Conservation (phyloP, 2,888 invertebrate genomes). For the Drosophila barbarae region DNA sequence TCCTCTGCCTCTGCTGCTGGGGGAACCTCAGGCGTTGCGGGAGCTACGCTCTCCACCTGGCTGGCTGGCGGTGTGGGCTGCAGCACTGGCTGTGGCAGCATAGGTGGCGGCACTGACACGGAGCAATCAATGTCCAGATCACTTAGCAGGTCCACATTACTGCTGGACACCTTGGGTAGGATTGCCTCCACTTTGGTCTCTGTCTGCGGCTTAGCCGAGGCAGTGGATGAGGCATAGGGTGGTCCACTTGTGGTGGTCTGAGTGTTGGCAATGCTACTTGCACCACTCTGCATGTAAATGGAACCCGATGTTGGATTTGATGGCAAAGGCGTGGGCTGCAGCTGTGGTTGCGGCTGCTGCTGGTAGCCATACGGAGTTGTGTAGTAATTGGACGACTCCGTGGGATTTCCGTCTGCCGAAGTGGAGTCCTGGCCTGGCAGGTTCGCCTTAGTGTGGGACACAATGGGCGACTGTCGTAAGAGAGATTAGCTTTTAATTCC, state of each 20-base stretch:
- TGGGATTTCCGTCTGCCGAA: constrained; percentile 2
- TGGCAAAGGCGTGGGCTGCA: constrained; percentile 30
- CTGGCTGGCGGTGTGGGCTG: constrained; percentile 65
- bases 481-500: too few species aligned
- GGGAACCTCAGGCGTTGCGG: constrained; percentile 10
- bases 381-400: constrained; percentile 67
- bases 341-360: constrained; percentile 41
- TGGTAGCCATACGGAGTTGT: constrained; percentile 78
- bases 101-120: constrained; percentile 62
- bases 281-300: constrained; percentile 78
- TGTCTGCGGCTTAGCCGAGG: constrained; percentile 22
- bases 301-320: constrained; percentile 31
- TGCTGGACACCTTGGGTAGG: constrained; percentile 64
- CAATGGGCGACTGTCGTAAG: constrained; percentile 67
- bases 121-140: constrained; percentile 90
- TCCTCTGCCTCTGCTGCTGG: neutral
- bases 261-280: constrained; percentile 72
- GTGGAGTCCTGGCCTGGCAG: constrained; percentile 9
- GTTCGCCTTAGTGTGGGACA: constrained; percentile 74
- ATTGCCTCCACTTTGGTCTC: constrained; percentile 12
- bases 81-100: constrained; percentile 69
- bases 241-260: constrained; percentile 77
- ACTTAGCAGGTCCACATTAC: constrained; percentile 86
- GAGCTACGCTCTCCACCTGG: constrained; percentile 30
- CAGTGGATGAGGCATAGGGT: constrained; percentile 61